Conservation (phyloP, 2,797 vertebrate genomes). For the Choloepus didactylus region DNA sequence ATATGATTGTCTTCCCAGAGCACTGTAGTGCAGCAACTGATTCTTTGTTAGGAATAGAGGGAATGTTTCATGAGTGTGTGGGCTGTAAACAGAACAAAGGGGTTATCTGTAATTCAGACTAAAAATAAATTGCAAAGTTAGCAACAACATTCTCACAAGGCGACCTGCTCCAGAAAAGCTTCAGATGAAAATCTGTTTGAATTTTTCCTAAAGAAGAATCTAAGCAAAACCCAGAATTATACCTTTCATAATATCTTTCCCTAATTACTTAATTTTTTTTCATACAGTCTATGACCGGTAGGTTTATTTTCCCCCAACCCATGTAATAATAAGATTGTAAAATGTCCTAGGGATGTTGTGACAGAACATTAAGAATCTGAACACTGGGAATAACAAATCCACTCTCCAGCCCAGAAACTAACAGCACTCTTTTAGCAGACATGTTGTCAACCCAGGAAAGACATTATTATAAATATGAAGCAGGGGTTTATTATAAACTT, state of each 20-base stretch:
- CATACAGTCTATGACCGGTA: neutral
- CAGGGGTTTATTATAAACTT: slow-evolving; percentile 16
- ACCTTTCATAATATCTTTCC: slow-evolving; percentile 25
- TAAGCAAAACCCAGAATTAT: slow-evolving; percentile 40
- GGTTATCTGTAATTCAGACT: slow-evolving; percentile 79
- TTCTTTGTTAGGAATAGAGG: slow-evolving; percentile 66
- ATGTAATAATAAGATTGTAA: slow-evolving; percentile 62
- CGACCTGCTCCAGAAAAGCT: slow-evolving; percentile 66
- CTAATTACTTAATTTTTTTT: neutral
- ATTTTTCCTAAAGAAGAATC: slow-evolving; percentile 70
- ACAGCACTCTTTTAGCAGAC: slow-evolving; percentile 5
- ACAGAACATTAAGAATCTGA: slow-evolving; percentile 44
- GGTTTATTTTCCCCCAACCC: neutral
- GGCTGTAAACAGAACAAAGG: slow-evolving; percentile 83
- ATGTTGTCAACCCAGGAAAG: slow-evolving; percentile 17
- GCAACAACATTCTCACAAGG: slow-evolving; percentile 68
- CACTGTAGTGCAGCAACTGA: slow-evolving; percentile 69
- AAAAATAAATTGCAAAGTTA: slow-evolving; percentile 81
- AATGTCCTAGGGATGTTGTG: slow-evolving; percentile 47
- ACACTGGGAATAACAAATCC: slow-evolving; percentile 61
- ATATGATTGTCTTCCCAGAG: slow-evolving; percentile 58
- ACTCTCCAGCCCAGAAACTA: slow-evolving; percentile 7
- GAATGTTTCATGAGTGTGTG: slow-evolving; percentile 75
- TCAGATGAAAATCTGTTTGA: slow-evolving; percentile 63
- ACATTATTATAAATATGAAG: neutral